Conservation (phyloP, 2,113 vertebrate species). For the Perca fluviatilis region DNA sequence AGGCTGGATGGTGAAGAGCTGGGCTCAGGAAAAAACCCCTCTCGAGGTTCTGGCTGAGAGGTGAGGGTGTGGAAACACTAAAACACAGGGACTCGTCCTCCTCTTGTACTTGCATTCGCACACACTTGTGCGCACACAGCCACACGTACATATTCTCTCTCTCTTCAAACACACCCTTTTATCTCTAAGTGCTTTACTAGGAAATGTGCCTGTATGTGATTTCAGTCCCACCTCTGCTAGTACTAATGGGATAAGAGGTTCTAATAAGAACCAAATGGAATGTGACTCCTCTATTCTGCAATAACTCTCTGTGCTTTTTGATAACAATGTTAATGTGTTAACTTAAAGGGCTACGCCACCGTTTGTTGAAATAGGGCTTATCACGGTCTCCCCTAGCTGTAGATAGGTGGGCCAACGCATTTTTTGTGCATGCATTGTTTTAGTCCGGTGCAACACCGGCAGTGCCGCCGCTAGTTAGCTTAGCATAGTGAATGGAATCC, state of each 20-base stretch:
- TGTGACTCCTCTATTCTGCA: constrained; percentile 43
- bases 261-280: constrained; percentile 50
- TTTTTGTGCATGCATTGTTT: no score
- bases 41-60: constrained; percentile 97
- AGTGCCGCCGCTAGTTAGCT: no score
- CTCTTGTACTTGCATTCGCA: neutral
- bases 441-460: no score
- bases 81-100: constrained; percentile 9
- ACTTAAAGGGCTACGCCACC: no score
- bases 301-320: neutral
- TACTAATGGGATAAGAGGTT: constrained; percentile 66
- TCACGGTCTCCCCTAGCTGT: no score
- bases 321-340: constrained; percentile 22
- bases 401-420: no score
- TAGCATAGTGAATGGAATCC: no score
- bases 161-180: constrained; percentile 64
- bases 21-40: constrained; percentile 91
- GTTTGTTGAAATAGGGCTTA: no score
- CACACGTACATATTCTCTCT: neutral
- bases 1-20: constrained; percentile 97
- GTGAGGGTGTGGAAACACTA: constrained; percentile 82
- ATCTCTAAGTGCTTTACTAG: constrained; percentile 77
- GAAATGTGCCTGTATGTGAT: constrained; percentile 56
- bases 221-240: constrained; percentile 53
- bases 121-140: neutral